Base-by-base conservation (phyloP, 2,888 invertebrate species). In the Papilio demoleus region DNA sequence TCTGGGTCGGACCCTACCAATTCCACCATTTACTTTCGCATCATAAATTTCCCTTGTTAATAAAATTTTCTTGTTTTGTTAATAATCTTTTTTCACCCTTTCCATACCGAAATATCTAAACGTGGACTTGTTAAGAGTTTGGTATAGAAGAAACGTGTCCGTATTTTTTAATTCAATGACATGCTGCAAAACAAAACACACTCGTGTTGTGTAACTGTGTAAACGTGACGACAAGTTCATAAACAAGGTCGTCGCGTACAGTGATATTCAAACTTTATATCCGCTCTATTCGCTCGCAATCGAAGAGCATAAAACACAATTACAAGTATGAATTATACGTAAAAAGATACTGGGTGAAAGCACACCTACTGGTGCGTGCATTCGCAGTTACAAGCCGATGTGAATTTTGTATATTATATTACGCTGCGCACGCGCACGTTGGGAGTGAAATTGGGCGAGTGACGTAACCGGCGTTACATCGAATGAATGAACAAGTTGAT, bases 171-270 rank as follows among this genome's bases (percentile, higher is more conserved):
- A 56, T 14, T 14, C 38, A 19, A 50, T 14, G 38, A n/a, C 19
- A n/a, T 24, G 22, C 24, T 22, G 22, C 22, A 60, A 24, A 38
- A 40, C 38, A 38, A 60, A 36, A 24, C 24, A 1, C 31, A 38
- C 17, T 2, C n/a, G 0, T 19, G 36, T 59, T 66, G 38, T 17
- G 66, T 58, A 66, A 66, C 4, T 12, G 27, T 2, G 27, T 11
- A 50, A 50, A 17, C 14, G 45, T 42, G 45, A n/a, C 47, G 36
- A 45, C 66, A 67, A 67, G 67, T 67, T 67, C 62, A 67, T n/a
- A 53, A 62, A 62, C 62, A 58, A 67, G 67, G 67, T 56, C 56
- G 24, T 11, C 11, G 2, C 9, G 19, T 47, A 47, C 4, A 45
- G 9, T 22, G 4, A 1, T 5, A 47, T 47, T 47, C 47, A 47